Evolutionary conservation across 2,888 invertebrate genomes (phyloP).

Genomic region (Agonopterix arenella): DNA sequence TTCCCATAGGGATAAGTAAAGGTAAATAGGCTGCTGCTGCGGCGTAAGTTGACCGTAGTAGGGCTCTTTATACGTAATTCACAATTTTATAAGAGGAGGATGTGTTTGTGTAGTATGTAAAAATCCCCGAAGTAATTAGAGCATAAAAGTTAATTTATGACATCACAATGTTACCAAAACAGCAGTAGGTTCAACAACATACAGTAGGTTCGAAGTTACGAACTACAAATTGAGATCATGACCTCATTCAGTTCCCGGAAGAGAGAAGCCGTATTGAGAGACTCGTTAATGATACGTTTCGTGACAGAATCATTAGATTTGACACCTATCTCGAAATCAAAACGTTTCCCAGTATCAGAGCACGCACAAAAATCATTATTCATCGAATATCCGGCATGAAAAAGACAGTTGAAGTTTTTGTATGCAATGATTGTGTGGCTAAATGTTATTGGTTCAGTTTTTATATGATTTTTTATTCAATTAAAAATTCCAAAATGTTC

Average conservation of each 20-base stretch:
- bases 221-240: slow-evolving; percentile 7
- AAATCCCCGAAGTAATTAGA: too few species aligned
- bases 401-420: slow-evolving; percentile 5
- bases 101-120: too few species aligned
- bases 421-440: too few species aligned
- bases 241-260: slow-evolving; percentile 17
- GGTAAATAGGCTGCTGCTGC: too few species aligned
- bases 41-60: too few species aligned
- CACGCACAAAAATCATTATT: slow-evolving; percentile 53
- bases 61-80: too few species aligned
- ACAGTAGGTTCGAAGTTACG: slow-evolving; percentile 1
- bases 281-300: slow-evolving; percentile 27
- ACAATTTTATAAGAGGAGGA: too few species aligned
- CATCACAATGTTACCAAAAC: slow-evolving; percentile 4
- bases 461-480: not conserved
- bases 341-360: slow-evolving; percentile 11
- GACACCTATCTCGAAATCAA: slow-evolving; percentile 24
- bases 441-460: slow-evolving; percentile 6
- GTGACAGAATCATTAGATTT: slow-evolving; percentile 41
- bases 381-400: slow-evolving; percentile 19
- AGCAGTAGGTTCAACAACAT: slow-evolving; percentile 3
- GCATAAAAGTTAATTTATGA: too few species aligned
- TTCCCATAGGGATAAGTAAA: too few species aligned
- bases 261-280: slow-evolving; percentile 5
- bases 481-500: too few species aligned